Evolutionary conservation across 2,113 vertebrate genomes (phyloP), one percentile per base, ranked within the genome.

Genomic region (Calcarius ornatus): DNA sequence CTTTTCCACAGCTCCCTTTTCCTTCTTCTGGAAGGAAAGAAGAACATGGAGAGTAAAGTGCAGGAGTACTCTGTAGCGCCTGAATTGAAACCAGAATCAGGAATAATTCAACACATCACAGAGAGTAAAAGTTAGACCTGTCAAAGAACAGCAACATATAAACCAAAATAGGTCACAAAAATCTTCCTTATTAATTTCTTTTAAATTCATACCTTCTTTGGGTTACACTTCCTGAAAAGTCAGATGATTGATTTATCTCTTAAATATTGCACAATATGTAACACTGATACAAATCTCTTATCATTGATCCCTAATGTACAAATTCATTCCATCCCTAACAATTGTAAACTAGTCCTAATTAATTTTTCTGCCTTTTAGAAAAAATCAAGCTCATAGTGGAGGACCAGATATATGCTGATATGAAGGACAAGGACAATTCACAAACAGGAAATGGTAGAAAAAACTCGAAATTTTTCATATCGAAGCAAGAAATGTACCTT

Each of bases 241-340:
- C 40, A 45, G 11, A 79, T 42, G 28, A 56, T 23, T 4, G 56
- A 30, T 79, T 79, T 79, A 3, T 76, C 11, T 47, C 51, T 54
- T 75, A 37, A 48, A 68, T 13, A 3, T 63, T 42, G 11, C 10
- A 38, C 37, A 81, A 30, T n/a, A 24, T 2, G 4, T 23, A n/a
- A 47, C 51, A 56, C 86, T 77, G 56, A 31, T 69, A 72, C 9
- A 64, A 60, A 76, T 60, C 6, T 2, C 7, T 64, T 12, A 6
- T 42, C 1, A 1, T 11, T 53, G 11, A 18, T 42, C 5, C 9
- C 15, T 40, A n/a, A 40, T 0, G 0, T 22, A 23, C 19, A 19
- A n/a, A 64, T 42, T 18, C 0, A 1, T n/a, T 77, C 13, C 11
- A 42, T 19, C 7, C 18, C 45, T 68, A 42, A 59, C 0, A 7